Evolutionary conservation across 2,888 invertebrate species (phyloP).

Genomic region (Pristionchus japonicus): DNA sequence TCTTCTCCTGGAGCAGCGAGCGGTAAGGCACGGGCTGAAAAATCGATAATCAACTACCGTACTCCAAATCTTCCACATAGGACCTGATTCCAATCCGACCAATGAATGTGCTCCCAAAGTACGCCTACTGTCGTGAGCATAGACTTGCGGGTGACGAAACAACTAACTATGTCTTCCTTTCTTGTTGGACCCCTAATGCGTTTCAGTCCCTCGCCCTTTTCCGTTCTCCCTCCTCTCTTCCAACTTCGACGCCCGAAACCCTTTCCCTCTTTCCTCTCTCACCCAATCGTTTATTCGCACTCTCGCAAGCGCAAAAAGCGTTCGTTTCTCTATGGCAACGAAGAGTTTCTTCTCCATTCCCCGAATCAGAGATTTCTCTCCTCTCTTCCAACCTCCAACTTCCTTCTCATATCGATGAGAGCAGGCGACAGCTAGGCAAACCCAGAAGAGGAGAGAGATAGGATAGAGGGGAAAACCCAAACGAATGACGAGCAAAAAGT

Average conservation of each 20-base stretch:
- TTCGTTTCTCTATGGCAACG: background rate
- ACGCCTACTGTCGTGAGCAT: slow-evolving; percentile 39
- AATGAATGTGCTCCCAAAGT: slow-evolving; percentile 3
- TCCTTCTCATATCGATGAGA: slow-evolving; percentile 13
- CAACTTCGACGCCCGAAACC: background rate
- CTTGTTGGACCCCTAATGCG: background rate
- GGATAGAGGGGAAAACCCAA: background rate
- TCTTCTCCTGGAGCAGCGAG: slow-evolving; percentile 69
- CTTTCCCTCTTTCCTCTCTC: background rate
- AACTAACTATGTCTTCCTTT: background rate
- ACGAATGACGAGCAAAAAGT: background rate
- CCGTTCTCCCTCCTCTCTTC: background rate
- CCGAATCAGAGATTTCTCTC: slow-evolving; percentile 3
- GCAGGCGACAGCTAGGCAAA: slow-evolving; percentile 20
- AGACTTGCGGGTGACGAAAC: background rate
- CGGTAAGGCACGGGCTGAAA: slow-evolving; percentile 73
- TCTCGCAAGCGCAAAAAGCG: slow-evolving; percentile 27
- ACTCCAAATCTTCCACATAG: background rate
- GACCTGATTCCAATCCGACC: background rate
- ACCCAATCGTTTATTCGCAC: slow-evolving; percentile 28
- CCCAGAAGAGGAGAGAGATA: background rate
- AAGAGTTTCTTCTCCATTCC: slow-evolving; percentile 20
- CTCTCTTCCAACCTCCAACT: background rate
- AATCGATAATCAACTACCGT: background rate
- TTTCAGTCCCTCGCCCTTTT: background rate